phyloP scores from a whole-genome alignment of 2,113 vertebrate species.

The Sylvia atricapilla region DNA sequence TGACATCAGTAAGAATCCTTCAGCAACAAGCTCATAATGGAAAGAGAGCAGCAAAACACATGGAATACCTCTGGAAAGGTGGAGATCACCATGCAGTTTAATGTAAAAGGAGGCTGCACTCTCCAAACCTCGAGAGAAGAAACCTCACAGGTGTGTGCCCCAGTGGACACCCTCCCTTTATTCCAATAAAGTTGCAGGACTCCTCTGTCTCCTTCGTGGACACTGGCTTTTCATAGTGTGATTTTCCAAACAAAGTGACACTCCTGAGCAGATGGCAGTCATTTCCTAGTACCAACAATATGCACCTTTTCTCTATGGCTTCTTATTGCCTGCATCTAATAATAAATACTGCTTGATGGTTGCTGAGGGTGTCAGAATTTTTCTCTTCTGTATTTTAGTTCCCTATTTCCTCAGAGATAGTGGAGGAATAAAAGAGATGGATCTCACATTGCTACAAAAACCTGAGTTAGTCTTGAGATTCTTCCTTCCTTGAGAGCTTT shows the following conservation, averaged over 20 bases:
- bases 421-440: background rate
- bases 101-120: background rate
- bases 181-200: background rate
- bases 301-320: background rate
- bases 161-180: background rate
- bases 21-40: background rate
- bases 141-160: rapidly evolving
- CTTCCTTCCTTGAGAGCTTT: background rate
- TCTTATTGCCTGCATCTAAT: background rate
- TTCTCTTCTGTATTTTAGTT: background rate
- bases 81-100: background rate
- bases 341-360: background rate
- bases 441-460: background rate
- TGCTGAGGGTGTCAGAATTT: background rate
- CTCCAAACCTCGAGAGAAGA: background rate
- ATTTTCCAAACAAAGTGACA: background rate
- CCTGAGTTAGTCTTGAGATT: background rate
- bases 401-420: background rate
- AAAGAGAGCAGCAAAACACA: background rate
- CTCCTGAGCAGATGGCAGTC: background rate
- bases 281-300: background rate
- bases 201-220: background rate
- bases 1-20: background rate
- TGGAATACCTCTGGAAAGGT: background rate
- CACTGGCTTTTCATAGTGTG: background rate